Evolutionary conservation across 2,113 vertebrate genomes (phyloP).

Genomic region (Pelvicachromis taeniatus): DNA sequence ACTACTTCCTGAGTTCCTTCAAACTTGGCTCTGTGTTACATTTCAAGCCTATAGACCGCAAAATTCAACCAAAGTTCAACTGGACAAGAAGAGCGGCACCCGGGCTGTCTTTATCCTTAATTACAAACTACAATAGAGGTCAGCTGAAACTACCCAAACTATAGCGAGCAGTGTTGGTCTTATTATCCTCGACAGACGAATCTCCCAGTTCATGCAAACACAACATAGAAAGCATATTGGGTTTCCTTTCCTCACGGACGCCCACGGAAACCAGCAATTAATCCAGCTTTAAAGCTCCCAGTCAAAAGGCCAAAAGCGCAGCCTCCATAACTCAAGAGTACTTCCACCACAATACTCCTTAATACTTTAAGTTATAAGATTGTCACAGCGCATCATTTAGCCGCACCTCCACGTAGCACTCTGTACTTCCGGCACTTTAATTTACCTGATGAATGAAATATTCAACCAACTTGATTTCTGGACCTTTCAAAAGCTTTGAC

Average conservation of each 20-base stretch:
- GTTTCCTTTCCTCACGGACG: constrained; percentile 27
- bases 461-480: not conserved
- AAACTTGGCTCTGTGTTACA: not conserved
- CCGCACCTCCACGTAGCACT: not conserved
- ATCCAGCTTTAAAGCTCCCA: not conserved
- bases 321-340: not conserved
- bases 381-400: not conserved
- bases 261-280: not conserved
- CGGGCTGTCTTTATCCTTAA: constrained; percentile 52
- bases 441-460: not conserved
- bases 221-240: not conserved
- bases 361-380: not conserved
- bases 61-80: constrained; percentile 38
- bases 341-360: not conserved
- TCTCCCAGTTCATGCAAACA: constrained; percentile 25
- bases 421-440: not conserved
- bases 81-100: constrained; percentile 31
- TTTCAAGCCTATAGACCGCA: constrained; percentile 35
- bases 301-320: not conserved
- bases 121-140: constrained; percentile 62
- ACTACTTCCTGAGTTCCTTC: not conserved
- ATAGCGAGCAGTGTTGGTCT: constrained; percentile 12
- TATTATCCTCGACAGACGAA: constrained; percentile 25
- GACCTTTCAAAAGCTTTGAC: not conserved
- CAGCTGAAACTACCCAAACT: constrained; percentile 24